Evolutionary conservation across 2,113 vertebrate genomes (phyloP).

Genomic region (Columbina picui): DNA sequence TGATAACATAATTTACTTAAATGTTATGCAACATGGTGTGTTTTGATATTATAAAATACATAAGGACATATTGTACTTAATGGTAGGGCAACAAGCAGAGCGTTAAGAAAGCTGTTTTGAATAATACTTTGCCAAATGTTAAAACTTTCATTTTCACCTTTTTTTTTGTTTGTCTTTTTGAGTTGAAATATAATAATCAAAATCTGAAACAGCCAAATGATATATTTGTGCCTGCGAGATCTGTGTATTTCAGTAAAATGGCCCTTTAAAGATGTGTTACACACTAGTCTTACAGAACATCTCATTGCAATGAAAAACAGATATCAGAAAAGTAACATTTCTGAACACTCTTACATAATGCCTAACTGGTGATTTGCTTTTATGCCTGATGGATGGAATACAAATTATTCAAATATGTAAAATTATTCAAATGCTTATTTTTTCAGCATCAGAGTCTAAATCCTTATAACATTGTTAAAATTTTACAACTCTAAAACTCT

Average conservation of each 20-base stretch:
- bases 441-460: background rate
- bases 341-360: background rate
- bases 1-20: slow-evolving; percentile 15
- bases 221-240: background rate
- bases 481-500: background rate
- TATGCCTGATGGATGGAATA: background rate
- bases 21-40: slow-evolving; percentile 13
- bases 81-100: slow-evolving; percentile 29
- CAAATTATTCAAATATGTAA: background rate
- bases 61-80: slow-evolving; percentile 50
- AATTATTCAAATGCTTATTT: background rate
- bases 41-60: slow-evolving; percentile 8
- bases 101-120: slow-evolving; percentile 40
- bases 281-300: background rate
- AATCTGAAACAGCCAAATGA: background rate
- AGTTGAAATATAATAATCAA: background rate
- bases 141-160: background rate
- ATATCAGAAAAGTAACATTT: background rate
- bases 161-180: background rate
- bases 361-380: background rate
- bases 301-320: background rate
- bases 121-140: slow-evolving; percentile 37
- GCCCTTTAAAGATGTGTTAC: background rate
- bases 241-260: background rate
- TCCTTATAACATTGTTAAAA: background rate